These are phyloP conservation scores for Corythornis madagascariensis DNA, from an alignment of 2,113 vertebrate species.

Conservation along the genomic window DNA sequence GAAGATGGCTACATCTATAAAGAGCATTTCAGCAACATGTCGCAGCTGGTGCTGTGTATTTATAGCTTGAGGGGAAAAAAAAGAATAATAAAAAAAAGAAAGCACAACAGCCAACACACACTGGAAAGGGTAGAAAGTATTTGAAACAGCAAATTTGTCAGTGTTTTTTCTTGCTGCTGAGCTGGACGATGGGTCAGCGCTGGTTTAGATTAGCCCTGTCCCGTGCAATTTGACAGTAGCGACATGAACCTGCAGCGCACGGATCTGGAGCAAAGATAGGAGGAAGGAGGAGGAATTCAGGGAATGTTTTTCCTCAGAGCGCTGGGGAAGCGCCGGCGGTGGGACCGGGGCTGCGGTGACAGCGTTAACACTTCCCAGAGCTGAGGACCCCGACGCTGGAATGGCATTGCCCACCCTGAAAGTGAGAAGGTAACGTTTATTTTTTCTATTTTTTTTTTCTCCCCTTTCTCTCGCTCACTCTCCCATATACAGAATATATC, in stretches of 20 bases:
- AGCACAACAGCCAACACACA: conserved; percentile 18
- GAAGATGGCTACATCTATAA: conserved; percentile 81
- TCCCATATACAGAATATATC: conserved; percentile 76
- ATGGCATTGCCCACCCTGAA: conserved; percentile 94
- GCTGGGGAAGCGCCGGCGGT: conserved; percentile 46
- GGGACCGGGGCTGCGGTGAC: conserved; percentile 80
- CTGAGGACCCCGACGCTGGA: conserved; percentile 79
- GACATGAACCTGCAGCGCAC: conserved; percentile 61
- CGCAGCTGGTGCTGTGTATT: conserved; percentile 81
- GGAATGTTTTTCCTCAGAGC: conserved; percentile 79
- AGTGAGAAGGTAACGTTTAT: conserved; percentile 95
- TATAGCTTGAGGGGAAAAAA: conserved; percentile 10
- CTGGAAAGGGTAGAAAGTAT: conserved; percentile 50
- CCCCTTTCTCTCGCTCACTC: conserved; percentile 74
- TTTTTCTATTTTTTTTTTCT: conserved; percentile 81
- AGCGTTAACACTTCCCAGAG: conserved; percentile 96
- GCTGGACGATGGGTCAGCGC: neutral
- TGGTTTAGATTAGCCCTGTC: conserved; percentile 76
- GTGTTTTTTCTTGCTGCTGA: neutral
- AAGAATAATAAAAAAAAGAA: neutral
- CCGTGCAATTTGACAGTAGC: conserved; percentile 75
- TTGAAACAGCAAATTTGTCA: conserved; percentile 48
- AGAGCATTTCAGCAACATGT: conserved; percentile 73
- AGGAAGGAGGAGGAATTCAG: conserved; percentile 73
- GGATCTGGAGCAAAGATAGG: conserved; percentile 61